These are phyloP conservation scores for Zaprionus ghesquierei DNA, from an alignment of 1,140 invertebrate genomes.

Conservation along the genomic window DNA sequence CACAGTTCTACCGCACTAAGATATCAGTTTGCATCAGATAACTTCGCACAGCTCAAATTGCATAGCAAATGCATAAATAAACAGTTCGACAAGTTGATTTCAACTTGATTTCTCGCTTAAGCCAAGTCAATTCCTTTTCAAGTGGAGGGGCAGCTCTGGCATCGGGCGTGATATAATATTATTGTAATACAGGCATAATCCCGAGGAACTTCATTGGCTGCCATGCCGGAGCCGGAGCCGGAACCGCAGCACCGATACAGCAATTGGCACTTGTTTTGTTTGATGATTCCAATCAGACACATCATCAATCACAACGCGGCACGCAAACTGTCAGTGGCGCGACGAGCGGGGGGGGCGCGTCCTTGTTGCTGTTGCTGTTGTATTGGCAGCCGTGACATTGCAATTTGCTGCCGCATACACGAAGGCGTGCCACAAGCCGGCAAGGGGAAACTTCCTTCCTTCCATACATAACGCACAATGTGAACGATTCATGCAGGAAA, in stretches of 20 bases:
- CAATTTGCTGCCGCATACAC: slow-evolving; percentile 48
- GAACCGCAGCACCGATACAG: slow-evolving; percentile 34
- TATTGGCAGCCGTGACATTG: slow-evolving; percentile 61
- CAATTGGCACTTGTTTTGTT: slow-evolving; percentile 62
- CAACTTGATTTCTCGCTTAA: background rate
- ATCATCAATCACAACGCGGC: slow-evolving; percentile 48
- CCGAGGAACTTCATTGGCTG: slow-evolving; percentile 43
- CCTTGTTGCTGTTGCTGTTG: slow-evolving; percentile 13
- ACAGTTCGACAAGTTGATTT: background rate
- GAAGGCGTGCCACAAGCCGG: slow-evolving; percentile 13
- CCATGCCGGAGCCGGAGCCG: background rate
- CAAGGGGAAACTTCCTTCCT: background rate
- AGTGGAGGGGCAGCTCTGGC: background rate
- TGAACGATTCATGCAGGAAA: slow-evolving; percentile 82
- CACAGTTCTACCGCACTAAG: background rate
- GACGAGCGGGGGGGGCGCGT: background rate
- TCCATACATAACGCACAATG: slow-evolving; percentile 45
- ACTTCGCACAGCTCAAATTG: background rate
- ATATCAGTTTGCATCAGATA: too few relatives aligned
- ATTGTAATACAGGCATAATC: slow-evolving; percentile 1
- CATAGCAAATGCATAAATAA: background rate
- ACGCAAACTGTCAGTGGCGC: background rate
- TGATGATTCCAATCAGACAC: slow-evolving; percentile 53
- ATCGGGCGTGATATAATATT: background rate
- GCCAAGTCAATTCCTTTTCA: background rate